Percentiles rank a stretch among this genome's conserved stretches.
These are phyloP conservation scores for Melanostoma mellinum DNA, from an alignment of 2,888 invertebrate genomes.

Conservation along the genomic window DNA sequence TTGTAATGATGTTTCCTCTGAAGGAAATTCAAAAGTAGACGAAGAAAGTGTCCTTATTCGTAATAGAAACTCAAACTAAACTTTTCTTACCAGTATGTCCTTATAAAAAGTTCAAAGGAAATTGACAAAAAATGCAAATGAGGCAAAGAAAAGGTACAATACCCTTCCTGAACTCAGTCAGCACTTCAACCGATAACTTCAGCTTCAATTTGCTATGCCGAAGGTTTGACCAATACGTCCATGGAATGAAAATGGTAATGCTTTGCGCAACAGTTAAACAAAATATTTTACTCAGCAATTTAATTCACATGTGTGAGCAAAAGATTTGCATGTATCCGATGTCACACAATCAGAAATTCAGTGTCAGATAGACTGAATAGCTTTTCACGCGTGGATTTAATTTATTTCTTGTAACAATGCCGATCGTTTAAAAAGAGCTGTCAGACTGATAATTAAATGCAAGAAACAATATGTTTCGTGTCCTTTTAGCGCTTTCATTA, in stretches of 20 bases:
- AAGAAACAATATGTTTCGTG: slow-evolving; percentile 40
- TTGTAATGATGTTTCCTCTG: slow-evolving; percentile 42
- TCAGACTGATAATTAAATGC: slow-evolving; percentile 45
- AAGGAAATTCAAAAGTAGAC: slow-evolving; percentile 40
- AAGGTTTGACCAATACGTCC: slow-evolving; percentile 68
- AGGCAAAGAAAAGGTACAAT: slow-evolving; percentile 60
- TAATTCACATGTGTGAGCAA: slow-evolving; percentile 36
- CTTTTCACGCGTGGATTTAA: slow-evolving; percentile 57
- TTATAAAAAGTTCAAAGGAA: slow-evolving; percentile 45
- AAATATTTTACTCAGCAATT: slow-evolving; percentile 43
- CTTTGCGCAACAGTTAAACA: slow-evolving; percentile 62
- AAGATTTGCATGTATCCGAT: slow-evolving; percentile 16
- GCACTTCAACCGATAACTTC: slow-evolving; percentile 58
- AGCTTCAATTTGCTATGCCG: slow-evolving; percentile 63
- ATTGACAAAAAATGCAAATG: slow-evolving; percentile 73
- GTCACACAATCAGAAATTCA: slow-evolving; percentile 23
- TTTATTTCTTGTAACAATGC: slow-evolving; percentile 43
- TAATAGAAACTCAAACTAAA: slow-evolving; percentile 55
- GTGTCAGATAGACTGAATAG: slow-evolving; percentile 37
- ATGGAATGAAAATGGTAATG: slow-evolving; percentile 12
- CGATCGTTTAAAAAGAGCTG: slow-evolving; percentile 39
- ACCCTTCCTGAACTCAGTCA: slow-evolving; percentile 47
- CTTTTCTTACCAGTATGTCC: slow-evolving; percentile 7
- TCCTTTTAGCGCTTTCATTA: slow-evolving; percentile 42
- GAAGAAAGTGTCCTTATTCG: slow-evolving; percentile 38